phyloP scores from a whole-genome alignment of 2,888 invertebrate genomes.

The Ellobium chinense region DNA sequence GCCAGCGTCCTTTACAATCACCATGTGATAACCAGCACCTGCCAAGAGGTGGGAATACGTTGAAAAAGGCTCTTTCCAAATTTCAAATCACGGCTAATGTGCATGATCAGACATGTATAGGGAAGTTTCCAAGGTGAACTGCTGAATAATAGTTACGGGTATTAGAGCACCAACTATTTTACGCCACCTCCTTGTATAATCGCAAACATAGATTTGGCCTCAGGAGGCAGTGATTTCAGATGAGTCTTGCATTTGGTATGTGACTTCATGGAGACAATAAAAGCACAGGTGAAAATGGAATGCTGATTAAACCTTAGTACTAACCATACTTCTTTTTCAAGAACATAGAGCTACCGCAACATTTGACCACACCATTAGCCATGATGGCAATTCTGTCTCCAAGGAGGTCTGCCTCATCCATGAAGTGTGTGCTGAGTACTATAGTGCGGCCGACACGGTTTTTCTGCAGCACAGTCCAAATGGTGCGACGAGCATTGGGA shows the following conservation, averaged over 20 bases:
- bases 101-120: too few species aligned
- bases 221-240: too few species aligned
- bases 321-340: slow-evolving; percentile 89
- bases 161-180: too few species aligned
- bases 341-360: slow-evolving; percentile 86
- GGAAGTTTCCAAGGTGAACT: too few species aligned
- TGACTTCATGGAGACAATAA: too few species aligned
- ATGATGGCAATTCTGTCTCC: slow-evolving; percentile 94
- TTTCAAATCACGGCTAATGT: too few species aligned
- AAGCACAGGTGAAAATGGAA: not conserved
- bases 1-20: slow-evolving; percentile 82
- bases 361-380: slow-evolving; percentile 89
- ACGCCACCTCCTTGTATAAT: too few species aligned
- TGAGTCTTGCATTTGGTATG: too few species aligned
- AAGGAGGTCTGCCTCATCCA: slow-evolving; percentile 93
- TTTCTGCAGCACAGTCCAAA: slow-evolving; percentile 87
- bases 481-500: slow-evolving; percentile 81
- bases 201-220: too few species aligned
- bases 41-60: slow-evolving; percentile 30
- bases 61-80: too few species aligned
- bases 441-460: slow-evolving; percentile 86
- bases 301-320: not conserved
- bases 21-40: slow-evolving; percentile 90
- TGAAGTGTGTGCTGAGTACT: slow-evolving; percentile 88
- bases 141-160: too few species aligned